Conservation (phyloP, 2,888 invertebrate species). For the Leucoma salicis region DNA sequence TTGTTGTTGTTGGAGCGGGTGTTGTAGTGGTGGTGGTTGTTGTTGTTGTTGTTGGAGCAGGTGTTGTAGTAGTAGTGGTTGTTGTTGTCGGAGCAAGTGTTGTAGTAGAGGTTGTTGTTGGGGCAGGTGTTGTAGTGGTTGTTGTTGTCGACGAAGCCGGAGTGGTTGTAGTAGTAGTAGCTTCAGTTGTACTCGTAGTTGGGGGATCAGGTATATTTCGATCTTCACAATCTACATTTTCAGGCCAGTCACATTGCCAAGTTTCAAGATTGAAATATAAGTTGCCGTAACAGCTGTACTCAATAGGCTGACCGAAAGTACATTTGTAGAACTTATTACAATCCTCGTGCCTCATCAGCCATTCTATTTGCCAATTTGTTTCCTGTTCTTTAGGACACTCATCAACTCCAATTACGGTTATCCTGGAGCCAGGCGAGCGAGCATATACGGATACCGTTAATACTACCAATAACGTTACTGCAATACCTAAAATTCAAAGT, state of each 20-base stretch:
- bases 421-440: constrained; percentile 4
- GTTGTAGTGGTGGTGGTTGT: constrained; percentile 8
- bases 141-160: constrained; percentile 12
- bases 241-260: constrained; percentile 82
- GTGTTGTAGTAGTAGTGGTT: constrained; percentile 13
- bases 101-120: constrained; percentile 11
- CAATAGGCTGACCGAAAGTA: constrained; percentile 83
- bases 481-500: background rate
- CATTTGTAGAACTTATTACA: constrained; percentile 86
- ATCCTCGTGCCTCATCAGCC: constrained; percentile 78
- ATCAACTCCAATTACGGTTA: constrained; percentile 20
- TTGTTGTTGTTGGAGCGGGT: constrained; percentile 8
- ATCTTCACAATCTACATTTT: constrained; percentile 83
- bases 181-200: background rate
- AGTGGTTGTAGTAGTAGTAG: constrained; percentile 7
- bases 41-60: constrained; percentile 8
- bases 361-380: constrained; percentile 56
- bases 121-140: constrained; percentile 4
- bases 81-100: constrained; percentile 10
- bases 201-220: constrained; percentile 43
- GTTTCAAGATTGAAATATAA: constrained; percentile 80
- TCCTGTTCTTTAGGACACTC: constrained; percentile 58
- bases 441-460: constrained; percentile 36
- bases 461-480: constrained; percentile 14
- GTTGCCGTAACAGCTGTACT: constrained; percentile 79